Percentiles rank a stretch among this genome's conserved stretches.
phyloP scores from a whole-genome alignment of 1,140 invertebrate species.

The Rhagoletis pomonella region DNA sequence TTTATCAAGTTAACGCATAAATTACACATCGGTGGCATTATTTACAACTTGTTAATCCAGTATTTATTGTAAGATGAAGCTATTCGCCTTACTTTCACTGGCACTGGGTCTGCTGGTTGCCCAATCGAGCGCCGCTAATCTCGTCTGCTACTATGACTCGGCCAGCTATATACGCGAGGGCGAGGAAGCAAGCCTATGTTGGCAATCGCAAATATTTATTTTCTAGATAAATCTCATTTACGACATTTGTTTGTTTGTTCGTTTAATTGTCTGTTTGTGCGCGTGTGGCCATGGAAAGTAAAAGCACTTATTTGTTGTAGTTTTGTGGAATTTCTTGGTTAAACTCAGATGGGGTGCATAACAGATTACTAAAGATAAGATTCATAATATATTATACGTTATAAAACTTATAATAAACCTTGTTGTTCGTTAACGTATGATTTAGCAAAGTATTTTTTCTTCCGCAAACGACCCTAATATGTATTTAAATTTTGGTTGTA shows the following conservation, averaged over 20 bases:
- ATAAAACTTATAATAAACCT: too few species aligned
- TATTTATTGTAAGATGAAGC: constrained; percentile 62
- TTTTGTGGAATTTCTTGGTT: neutral
- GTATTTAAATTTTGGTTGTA: too few species aligned
- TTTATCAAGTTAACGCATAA: neutral
- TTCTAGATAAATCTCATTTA: constrained; percentile 47
- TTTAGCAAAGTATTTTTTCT: too few species aligned
- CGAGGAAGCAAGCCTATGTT: constrained; percentile 67
- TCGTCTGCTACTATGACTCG: constrained; percentile 84
- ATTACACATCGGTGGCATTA: neutral
- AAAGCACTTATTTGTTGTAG: constrained; percentile 17
- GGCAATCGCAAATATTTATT: constrained; percentile 45
- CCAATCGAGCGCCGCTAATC: constrained; percentile 73
- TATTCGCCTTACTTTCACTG: constrained; percentile 61
- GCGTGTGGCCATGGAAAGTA: constrained; percentile 14
- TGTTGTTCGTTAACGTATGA: too few species aligned
- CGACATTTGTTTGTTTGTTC: constrained; percentile 4
- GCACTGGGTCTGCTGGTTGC: constrained; percentile 61
- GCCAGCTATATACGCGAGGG: constrained; percentile 80
- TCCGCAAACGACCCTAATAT: too few species aligned
- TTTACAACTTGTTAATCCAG: constrained; percentile 27
- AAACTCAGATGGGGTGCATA: too few species aligned
- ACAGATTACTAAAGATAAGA: too few species aligned
- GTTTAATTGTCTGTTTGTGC: neutral
- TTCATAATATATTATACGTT: too few species aligned